phyloP scores from a whole-genome alignment of 2,797 vertebrate species.

The Ctenochaetus hawaiiensis region DNA sequence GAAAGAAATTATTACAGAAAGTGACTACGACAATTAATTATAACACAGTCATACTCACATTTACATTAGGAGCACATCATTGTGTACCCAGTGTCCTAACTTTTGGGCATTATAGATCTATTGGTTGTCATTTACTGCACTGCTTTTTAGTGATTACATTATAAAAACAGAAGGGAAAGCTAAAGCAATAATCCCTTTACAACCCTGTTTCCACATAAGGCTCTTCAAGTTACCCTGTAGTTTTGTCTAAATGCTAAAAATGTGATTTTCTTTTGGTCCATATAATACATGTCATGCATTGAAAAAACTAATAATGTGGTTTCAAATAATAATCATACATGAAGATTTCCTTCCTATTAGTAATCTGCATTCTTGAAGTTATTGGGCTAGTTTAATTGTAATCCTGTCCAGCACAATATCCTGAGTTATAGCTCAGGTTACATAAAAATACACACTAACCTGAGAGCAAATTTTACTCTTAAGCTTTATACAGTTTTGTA shows the following conservation, averaged over 20 bases:
- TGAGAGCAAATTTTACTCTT: slow-evolving; percentile 81
- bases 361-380: slow-evolving; percentile 46
- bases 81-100: slow-evolving; percentile 69
- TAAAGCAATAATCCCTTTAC: slow-evolving; percentile 62
- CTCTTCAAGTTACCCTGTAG: slow-evolving; percentile 82
- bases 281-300: slow-evolving; percentile 56
- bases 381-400: slow-evolving; percentile 54
- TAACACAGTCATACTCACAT: slow-evolving; percentile 84
- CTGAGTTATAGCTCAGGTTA: slow-evolving; percentile 80
- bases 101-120: slow-evolving; percentile 59
- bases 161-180: slow-evolving; percentile 64
- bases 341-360: slow-evolving; percentile 42
- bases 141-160: slow-evolving; percentile 58
- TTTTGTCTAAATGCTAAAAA: slow-evolving; percentile 48
- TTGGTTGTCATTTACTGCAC: slow-evolving; percentile 65
- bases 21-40: slow-evolving; percentile 79
- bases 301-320: slow-evolving; percentile 60
- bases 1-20: slow-evolving; percentile 78
- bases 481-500: slow-evolving; percentile 70
- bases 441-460: slow-evolving; percentile 80
- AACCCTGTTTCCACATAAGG: slow-evolving; percentile 85
- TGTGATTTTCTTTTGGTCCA: slow-evolving; percentile 63
- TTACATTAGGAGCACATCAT: slow-evolving; percentile 81
- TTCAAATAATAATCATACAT: slow-evolving; percentile 44
- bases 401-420: slow-evolving; percentile 69